A percentile compares a stretch with the other conserved stretches of the same genome.
Conservation (phyloP, 2,888 invertebrate genomes). For the Heliconius aoede region DNA sequence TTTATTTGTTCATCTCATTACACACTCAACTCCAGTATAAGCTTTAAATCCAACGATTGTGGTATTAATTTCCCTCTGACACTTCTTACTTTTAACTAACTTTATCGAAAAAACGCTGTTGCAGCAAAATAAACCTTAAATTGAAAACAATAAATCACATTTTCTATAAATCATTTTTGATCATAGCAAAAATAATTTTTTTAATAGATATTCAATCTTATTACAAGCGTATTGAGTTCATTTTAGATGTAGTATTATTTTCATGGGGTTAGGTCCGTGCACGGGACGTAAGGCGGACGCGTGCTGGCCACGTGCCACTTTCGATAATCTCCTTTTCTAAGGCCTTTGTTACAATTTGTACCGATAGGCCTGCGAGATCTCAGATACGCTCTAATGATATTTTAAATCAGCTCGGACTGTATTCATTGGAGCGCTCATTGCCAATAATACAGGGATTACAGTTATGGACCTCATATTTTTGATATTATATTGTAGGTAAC, state of each 20-base stretch:
- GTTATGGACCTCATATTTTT: slow-evolving; percentile 27
- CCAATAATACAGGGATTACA: slow-evolving; percentile 39
- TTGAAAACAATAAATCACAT: slow-evolving; percentile 51
- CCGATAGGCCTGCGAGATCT: slow-evolving; percentile 74
- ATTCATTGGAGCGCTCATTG: slow-evolving; percentile 39
- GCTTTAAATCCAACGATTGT: slow-evolving; percentile 81
- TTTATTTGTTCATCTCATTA: slow-evolving; percentile 79
- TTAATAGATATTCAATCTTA: slow-evolving; percentile 40
- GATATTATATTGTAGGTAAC: slow-evolving; percentile 20
- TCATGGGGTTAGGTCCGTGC: slow-evolving; percentile 68
- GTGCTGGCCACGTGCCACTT: slow-evolving; percentile 76
- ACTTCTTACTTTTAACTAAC: slow-evolving; percentile 77
- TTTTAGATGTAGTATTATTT: slow-evolving; percentile 30
- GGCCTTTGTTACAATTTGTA: slow-evolving; percentile 83
- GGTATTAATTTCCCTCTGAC: slow-evolving; percentile 83
- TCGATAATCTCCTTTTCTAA: slow-evolving; percentile 81
- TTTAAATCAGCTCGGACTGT: slow-evolving; percentile 74
- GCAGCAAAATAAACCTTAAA: slow-evolving; percentile 52
- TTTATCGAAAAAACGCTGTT: slow-evolving; percentile 49
- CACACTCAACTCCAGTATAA: slow-evolving; percentile 78
- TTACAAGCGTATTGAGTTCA: slow-evolving; percentile 21
- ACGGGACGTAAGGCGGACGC: slow-evolving; percentile 74
- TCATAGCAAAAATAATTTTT: slow-evolving; percentile 48
- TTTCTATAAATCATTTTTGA: slow-evolving; percentile 50
- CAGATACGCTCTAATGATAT: slow-evolving; percentile 81